Evolutionary conservation across 2,797 vertebrate genomes (phyloP).

Genomic region (Sebastiscus tertius): DNA sequence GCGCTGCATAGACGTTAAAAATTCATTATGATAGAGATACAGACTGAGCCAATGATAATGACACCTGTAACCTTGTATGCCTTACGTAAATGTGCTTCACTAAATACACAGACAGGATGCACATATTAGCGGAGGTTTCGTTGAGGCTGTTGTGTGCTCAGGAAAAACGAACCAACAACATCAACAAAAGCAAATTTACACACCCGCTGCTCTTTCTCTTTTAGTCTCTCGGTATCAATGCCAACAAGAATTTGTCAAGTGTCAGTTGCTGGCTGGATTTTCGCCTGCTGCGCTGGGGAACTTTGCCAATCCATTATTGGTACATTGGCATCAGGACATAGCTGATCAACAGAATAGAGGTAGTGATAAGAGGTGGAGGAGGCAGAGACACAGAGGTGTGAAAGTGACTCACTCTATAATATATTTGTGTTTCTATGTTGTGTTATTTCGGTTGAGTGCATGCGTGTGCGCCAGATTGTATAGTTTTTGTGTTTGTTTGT

Average conservation of each 20-base stretch:
- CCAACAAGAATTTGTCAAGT: slow-evolving; percentile 56
- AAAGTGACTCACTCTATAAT: slow-evolving; percentile 20
- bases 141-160: neutral
- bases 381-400: slow-evolving; percentile 20
- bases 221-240: slow-evolving; percentile 21
- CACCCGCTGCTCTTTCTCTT: slow-evolving; percentile 13
- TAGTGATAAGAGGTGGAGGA: slow-evolving; percentile 23
- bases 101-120: neutral
- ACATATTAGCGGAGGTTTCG: neutral
- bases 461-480: neutral
- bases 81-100: slow-evolving; percentile 7
- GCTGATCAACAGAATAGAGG: slow-evolving; percentile 33
- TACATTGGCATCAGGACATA: slow-evolving; percentile 24
- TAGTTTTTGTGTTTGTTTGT: slow-evolving; percentile 7
- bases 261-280: slow-evolving; percentile 45
- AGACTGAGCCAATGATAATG: slow-evolving; percentile 29
- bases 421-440: slow-evolving; percentile 6
- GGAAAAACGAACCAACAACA: slow-evolving; percentile 6
- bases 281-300: slow-evolving; percentile 13
- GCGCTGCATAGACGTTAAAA: slow-evolving; percentile 31
- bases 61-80: slow-evolving; percentile 24
- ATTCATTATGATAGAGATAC: slow-evolving; percentile 43
- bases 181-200: slow-evolving; percentile 13
- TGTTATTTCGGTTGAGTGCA: neutral
- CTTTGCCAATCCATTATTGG: slow-evolving; percentile 42